phyloP scores from a whole-genome alignment of 2,888 invertebrate species.

The Acholoe squamosa region DNA sequence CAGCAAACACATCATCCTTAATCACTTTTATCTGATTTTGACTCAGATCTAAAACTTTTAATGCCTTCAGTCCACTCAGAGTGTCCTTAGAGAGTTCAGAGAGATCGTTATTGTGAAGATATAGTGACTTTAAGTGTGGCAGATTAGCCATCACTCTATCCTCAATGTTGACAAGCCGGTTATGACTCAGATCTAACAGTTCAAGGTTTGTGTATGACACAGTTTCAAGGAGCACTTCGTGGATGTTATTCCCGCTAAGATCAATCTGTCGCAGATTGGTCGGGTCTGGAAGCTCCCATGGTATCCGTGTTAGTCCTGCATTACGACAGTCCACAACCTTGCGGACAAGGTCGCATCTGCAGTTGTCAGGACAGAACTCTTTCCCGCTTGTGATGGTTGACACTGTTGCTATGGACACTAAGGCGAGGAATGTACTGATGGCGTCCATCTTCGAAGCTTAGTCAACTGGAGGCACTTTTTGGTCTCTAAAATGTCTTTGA shows the following conservation, averaged over 20 bases:
- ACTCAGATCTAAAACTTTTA: slow-evolving; percentile 63
- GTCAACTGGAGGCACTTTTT: not conserved
- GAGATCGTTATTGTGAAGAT: slow-evolving; percentile 62
- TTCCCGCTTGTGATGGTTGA: not conserved
- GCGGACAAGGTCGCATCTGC: slow-evolving; percentile 51
- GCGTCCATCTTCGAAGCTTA: not conserved
- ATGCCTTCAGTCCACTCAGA: slow-evolving; percentile 49
- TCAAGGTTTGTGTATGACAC: slow-evolving; percentile 66
- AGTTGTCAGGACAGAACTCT: slow-evolving; percentile 60
- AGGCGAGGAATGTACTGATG: not conserved
- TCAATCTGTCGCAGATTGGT: slow-evolving; percentile 61
- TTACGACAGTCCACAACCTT: slow-evolving; percentile 58
- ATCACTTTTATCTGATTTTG: slow-evolving; percentile 60
- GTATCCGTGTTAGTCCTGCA: slow-evolving; percentile 63
- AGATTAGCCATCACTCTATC: slow-evolving; percentile 59
- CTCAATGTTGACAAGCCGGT: slow-evolving; percentile 57
- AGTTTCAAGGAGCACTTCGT: slow-evolving; percentile 44
- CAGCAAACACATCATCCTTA: slow-evolving; percentile 60
- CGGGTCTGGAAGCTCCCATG: slow-evolving; percentile 66
- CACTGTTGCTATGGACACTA: not conserved
- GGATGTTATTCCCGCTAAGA: slow-evolving; percentile 64
- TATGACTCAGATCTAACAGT: slow-evolving; percentile 65
- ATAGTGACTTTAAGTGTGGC: slow-evolving; percentile 60
- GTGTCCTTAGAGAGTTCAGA: slow-evolving; percentile 37
- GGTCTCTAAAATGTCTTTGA: no score